Evolutionary conservation across 2,888 invertebrate genomes (phyloP).

Genomic region (Mechanitis messenoides): DNA sequence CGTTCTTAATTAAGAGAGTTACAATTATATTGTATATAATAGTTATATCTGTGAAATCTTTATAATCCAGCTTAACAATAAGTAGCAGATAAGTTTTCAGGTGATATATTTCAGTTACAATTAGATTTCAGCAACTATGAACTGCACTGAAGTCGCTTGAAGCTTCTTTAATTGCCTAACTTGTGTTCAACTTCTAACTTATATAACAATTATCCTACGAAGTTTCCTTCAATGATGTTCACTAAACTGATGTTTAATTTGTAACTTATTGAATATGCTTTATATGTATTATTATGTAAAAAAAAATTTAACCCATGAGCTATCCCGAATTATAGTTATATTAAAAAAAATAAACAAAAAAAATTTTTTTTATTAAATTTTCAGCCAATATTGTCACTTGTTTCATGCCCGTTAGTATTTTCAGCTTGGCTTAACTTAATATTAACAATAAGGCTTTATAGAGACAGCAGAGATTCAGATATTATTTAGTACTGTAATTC

Average conservation of each 20-base stretch:
- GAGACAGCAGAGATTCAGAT: constrained; percentile 17
- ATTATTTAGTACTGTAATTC: constrained; percentile 14
- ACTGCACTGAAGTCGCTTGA: not conserved
- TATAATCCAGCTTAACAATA: not conserved
- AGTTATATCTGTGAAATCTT: not conserved
- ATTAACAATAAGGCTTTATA: constrained; percentile 25
- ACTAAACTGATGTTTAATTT: constrained; percentile 4
- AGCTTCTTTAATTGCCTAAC: constrained; percentile 6
- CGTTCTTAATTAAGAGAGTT: no score
- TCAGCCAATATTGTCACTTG: constrained; percentile 14
- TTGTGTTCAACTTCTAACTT: not conserved
- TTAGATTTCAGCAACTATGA: constrained; percentile 3
- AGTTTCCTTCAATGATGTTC: constrained; percentile 1
- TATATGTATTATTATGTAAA: not conserved
- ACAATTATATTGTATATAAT: no score
- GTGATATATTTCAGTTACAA: constrained; percentile 5
- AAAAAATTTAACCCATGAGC: no score
- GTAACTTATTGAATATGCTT: not conserved
- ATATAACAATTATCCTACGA: constrained; percentile 4
- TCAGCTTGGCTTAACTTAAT: constrained; percentile 30
- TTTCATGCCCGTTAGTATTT: constrained; percentile 30
- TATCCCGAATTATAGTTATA: no score
- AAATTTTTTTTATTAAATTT: no score
- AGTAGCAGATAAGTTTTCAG: constrained; percentile 3
- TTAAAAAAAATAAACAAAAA: no score